Conservation (phyloP, 2,888 invertebrate genomes). For the Cyclophora punctaria region DNA sequence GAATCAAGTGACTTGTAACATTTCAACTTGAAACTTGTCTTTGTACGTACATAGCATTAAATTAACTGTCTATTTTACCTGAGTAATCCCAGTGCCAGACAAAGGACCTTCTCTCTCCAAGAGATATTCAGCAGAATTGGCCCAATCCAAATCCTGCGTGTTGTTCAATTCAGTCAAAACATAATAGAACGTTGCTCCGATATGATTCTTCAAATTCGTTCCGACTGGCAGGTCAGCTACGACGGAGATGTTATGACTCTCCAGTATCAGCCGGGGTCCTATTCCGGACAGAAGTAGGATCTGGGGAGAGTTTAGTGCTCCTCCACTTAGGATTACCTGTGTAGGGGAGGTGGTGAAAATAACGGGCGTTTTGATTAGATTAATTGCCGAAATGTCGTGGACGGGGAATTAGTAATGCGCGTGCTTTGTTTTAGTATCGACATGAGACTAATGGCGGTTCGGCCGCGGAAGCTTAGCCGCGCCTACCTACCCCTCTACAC, state of each 20-base stretch:
- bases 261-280: slow-evolving; percentile 72
- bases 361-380: too few relatives aligned
- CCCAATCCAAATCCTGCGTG: slow-evolving; percentile 73
- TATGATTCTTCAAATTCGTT: slow-evolving; percentile 77
- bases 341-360: too few relatives aligned
- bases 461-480: too few relatives aligned
- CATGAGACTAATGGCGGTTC: too few relatives aligned
- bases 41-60: too few relatives aligned
- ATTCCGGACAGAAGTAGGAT: slow-evolving; percentile 78
- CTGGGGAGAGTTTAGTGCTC: slow-evolving; percentile 78
- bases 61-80: slow-evolving; percentile 41
- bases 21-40: too few relatives aligned
- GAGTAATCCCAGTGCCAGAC: slow-evolving; percentile 77
- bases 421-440: too few relatives aligned
- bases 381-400: too few relatives aligned
- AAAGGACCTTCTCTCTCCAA: slow-evolving; percentile 73
- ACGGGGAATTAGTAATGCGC: too few relatives aligned
- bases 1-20: too few relatives aligned
- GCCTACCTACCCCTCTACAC: too few relatives aligned
- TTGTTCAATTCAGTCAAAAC: slow-evolving; percentile 56
- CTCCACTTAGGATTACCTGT: slow-evolving; percentile 76
- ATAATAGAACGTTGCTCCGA: slow-evolving; percentile 74
- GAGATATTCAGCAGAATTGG: slow-evolving; percentile 70
- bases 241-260: slow-evolving; percentile 65
- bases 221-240: slow-evolving; percentile 79